Base-by-base conservation (phyloP, 2,888 invertebrate species). In the Drosophila helvetica region DNA sequence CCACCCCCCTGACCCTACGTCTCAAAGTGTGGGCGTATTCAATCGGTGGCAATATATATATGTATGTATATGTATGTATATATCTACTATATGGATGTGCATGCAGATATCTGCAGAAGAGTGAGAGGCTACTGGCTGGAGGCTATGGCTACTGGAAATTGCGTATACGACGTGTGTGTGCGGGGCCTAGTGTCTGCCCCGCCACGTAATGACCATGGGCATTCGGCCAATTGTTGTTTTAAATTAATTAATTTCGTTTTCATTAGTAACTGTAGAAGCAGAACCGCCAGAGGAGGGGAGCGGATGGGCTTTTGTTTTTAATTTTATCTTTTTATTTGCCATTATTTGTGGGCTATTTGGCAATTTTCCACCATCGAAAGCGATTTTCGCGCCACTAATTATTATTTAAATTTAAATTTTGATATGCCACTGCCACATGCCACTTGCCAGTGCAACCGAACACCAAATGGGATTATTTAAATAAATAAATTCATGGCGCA, bases 331-430 rank as follows among this genome's bases (percentile, higher is more conserved):
- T 80, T 74, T 75, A 80, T 81, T 85, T 72, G 59, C 66, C 72
- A 82, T 82, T 79, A 82, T 80, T 85, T 82, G 77, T 74, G 69
- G 72, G 72, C 75, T 72, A 77, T 82, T 84, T 79, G 71, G 71
- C 75, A 82, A 86, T 82, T 86, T 85, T 52, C 43, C 52, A 66
- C 47, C 75, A 80, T 76, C 72, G 78, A 79, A 87, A 77, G 86
- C 75, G 77, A 79, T 84, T 84, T 86, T 82, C 80, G 77, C 79
- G 68, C 77, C 77, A 77, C 86, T 86, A 86, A 88, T 86, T 86
- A 86, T 87, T 83, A 86, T 86, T 86, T 86, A 86, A 85, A 85
- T 83, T 85, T 80, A 85, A 86, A 85, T 83, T 87, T 83, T 79
- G 77, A 80, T 79, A 70, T 67, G 73, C 67, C 43, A 33, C 30